Conservation (phyloP, 2,113 vertebrate genomes). For the Gymnobelideus leadbeateri region DNA sequence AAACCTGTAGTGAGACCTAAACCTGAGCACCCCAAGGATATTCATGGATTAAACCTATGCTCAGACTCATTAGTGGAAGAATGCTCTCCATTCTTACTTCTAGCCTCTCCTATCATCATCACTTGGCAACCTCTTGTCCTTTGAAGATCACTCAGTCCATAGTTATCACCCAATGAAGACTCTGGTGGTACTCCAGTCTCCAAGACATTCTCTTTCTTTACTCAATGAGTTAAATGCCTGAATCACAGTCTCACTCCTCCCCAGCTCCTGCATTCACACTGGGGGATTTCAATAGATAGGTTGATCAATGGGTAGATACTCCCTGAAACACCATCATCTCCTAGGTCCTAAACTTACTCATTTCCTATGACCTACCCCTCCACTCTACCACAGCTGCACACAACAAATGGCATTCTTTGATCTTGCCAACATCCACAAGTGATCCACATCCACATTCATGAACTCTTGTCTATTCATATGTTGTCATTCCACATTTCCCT, state of each 20-base stretch:
- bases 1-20: neutral
- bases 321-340: neutral
- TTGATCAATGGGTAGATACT: neutral
- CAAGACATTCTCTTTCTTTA: too few species aligned
- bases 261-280: too few species aligned
- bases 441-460: neutral
- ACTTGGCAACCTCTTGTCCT: too few species aligned
- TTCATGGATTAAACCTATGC: neutral
- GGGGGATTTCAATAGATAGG: too few species aligned
- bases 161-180: too few species aligned
- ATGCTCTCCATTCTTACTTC: too few species aligned
- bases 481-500: neutral
- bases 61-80: neutral
- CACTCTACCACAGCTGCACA: neutral
- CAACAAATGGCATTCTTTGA: neutral
- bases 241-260: too few species aligned
- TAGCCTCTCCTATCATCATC: too few species aligned
- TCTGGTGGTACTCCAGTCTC: too few species aligned
- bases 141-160: too few species aligned
- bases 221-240: too few species aligned
- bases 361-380: neutral
- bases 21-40: neutral
- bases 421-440: neutral
- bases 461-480: neutral
- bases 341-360: neutral